These are phyloP conservation scores for Pogonocichla stellata DNA, from an alignment of 2,113 vertebrate species.

Conservation along the genomic window DNA sequence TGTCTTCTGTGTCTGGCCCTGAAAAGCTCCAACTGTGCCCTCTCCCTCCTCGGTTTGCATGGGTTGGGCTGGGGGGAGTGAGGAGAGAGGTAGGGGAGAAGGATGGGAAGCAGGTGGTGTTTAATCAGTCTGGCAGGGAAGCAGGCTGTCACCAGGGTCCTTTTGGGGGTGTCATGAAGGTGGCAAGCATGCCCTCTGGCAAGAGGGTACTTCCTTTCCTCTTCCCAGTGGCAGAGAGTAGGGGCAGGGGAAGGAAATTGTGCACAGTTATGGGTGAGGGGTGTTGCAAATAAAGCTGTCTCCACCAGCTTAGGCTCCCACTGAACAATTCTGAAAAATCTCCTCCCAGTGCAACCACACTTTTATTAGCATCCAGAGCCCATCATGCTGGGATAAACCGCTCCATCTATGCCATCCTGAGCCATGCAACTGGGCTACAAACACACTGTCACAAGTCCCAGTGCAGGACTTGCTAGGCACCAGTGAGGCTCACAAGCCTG, in stretches of 20 bases:
- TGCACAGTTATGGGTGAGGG: not conserved
- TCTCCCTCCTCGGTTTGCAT: not conserved
- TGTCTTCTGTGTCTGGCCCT: not conserved
- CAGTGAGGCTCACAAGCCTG: accelerated
- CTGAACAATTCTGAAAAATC: not conserved
- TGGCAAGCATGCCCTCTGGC: slow-evolving; percentile 45
- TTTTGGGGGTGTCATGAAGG: slow-evolving; percentile 18
- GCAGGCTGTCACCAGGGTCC: not conserved
- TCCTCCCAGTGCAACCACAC: not conserved
- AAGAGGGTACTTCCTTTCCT: not conserved
- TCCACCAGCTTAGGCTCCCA: not conserved
- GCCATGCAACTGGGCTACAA: not conserved
- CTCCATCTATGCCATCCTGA: not conserved
- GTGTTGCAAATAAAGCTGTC: not conserved
- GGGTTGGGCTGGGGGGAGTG: not conserved
- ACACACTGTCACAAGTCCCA: not conserved
- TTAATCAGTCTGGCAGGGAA: slow-evolving; percentile 44
- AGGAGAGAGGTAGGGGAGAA: not conserved
- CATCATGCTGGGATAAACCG: not conserved
- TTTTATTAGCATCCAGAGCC: not conserved
- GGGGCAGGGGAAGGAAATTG: not conserved
- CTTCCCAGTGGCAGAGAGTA: not conserved
- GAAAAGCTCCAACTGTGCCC: not conserved
- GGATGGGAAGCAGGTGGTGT: slow-evolving; percentile 30
- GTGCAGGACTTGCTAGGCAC: not conserved